Evolutionary conservation across 2,888 invertebrate genomes (phyloP).

Genomic region (Megastigmus dorsalis): DNA sequence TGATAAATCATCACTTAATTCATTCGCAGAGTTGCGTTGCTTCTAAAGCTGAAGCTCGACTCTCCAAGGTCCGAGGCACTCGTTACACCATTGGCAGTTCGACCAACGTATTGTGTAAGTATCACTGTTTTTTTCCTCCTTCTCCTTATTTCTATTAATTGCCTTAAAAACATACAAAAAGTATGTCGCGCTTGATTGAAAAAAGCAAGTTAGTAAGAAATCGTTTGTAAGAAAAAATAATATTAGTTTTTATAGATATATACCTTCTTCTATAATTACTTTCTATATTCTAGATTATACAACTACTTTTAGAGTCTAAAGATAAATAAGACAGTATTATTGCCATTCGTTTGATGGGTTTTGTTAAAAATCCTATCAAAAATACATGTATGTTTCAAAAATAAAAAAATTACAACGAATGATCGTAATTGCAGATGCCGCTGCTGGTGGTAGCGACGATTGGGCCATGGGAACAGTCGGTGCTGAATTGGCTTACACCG

Average conservation of each 20-base stretch:
- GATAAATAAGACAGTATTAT: no score
- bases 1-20: no score
- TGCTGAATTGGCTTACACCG: conserved; percentile 79
- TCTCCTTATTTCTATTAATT: no score
- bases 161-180: no score
- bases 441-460: conserved; percentile 81
- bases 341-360: no score
- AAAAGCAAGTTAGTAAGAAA: no score
- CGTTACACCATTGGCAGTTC: conserved; percentile 73
- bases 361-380: not conserved
- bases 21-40: conserved; percentile 59
- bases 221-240: no score
- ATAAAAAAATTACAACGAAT: not conserved
- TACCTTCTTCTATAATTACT: no score
- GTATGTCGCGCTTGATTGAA: no score
- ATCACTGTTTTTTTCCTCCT: not conserved
- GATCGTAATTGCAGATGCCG: conserved; percentile 75
- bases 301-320: no score
- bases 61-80: conserved; percentile 58
- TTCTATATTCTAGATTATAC: no score
- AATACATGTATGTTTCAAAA: not conserved
- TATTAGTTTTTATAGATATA: no score
- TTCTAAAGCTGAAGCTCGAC: conserved; percentile 56
- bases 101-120: conserved; percentile 73
- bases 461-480: conserved; percentile 78